Conservation (phyloP, 2,888 invertebrate species). For the Heliconius hortense region DNA sequence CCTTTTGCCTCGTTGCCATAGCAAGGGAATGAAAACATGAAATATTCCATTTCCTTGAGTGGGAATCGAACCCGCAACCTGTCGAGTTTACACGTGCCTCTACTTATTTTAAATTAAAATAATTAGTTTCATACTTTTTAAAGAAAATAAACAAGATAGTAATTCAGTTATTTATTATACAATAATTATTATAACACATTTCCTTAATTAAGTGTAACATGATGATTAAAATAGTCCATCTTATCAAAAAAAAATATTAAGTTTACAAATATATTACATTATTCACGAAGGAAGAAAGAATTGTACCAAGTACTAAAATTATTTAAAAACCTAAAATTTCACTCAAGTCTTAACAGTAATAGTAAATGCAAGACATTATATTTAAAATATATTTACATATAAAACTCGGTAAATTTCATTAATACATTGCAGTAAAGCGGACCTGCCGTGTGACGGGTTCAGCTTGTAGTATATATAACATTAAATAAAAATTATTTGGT, state of each 20-base stretch:
- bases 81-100: too few species aligned
- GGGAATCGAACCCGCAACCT: too few species aligned
- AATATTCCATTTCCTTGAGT: too few species aligned
- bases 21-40: too few species aligned
- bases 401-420: background rate
- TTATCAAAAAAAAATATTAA: background rate
- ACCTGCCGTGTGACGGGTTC: slow-evolving; percentile 21
- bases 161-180: slow-evolving; percentile 4
- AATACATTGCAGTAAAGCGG: slow-evolving; percentile 15
- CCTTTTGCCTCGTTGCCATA: too few species aligned
- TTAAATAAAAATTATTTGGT: background rate
- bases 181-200: slow-evolving; percentile 16
- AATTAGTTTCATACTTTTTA: background rate
- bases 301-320: background rate
- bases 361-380: background rate
- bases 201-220: slow-evolving; percentile 5
- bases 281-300: background rate
- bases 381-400: slow-evolving; percentile 1
- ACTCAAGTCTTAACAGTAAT: slow-evolving; percentile 7
- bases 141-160: background rate
- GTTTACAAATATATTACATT: slow-evolving; percentile 4
- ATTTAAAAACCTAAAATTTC: background rate
- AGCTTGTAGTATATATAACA: background rate
- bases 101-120: background rate
- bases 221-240: slow-evolving; percentile 9